Conservation (phyloP, 2,113 vertebrate species). For the Megalops atlanticus region DNA sequence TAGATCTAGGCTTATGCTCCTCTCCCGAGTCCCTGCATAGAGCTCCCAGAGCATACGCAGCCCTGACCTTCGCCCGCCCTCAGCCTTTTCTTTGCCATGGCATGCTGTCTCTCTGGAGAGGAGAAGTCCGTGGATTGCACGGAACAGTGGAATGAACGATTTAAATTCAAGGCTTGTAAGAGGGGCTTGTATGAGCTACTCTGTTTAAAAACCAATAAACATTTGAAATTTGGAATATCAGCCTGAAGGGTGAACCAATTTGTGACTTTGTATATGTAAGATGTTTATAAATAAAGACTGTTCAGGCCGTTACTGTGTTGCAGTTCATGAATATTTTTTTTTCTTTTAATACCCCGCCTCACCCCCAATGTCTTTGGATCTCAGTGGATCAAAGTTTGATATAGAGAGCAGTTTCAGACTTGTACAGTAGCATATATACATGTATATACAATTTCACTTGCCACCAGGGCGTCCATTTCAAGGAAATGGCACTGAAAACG, state of each 20-base stretch:
- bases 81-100: neutral
- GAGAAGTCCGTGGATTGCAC: neutral
- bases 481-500: too few relatives aligned
- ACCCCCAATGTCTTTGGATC: too few relatives aligned
- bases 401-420: too few relatives aligned
- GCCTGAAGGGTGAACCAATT: constrained; percentile 27
- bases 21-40: neutral
- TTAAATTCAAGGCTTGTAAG: neutral
- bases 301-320: constrained; percentile 10
- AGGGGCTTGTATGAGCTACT: constrained; percentile 31
- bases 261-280: constrained; percentile 62
- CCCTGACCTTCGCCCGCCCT: constrained; percentile 8
- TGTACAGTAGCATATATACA: too few relatives aligned
- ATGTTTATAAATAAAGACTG: constrained; percentile 69
- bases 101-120: neutral
- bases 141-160: neutral
- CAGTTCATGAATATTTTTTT: neutral
- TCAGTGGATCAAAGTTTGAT: too few relatives aligned
- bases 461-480: too few relatives aligned
- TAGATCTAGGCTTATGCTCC: constrained; percentile 19
- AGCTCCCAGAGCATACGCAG: constrained; percentile 18
- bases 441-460: too few relatives aligned
- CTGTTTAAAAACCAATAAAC: neutral
- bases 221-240: constrained; percentile 6
- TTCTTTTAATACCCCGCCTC: too few relatives aligned